Percentiles rank a stretch among this genome's conserved stretches.
Conservation (phyloP, 1,140 invertebrate species). For the Sitophilus oryzae region DNA sequence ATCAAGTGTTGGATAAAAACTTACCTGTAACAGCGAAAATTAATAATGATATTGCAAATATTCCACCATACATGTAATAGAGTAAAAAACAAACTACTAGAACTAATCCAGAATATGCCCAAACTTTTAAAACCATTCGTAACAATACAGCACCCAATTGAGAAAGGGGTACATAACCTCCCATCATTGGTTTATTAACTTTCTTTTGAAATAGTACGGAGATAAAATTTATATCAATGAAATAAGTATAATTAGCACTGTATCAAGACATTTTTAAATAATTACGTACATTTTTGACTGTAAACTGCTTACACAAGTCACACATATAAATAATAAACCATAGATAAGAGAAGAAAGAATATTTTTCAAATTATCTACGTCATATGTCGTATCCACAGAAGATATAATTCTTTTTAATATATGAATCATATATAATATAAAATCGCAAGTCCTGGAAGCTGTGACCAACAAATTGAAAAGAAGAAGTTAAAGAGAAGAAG, state of each 20-base stretch:
- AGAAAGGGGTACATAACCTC: conserved; percentile 39
- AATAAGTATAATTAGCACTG: not conserved
- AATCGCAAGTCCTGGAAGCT: no score
- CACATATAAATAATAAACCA: no score
- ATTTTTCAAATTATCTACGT: no score
- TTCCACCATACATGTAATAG: conserved; percentile 76
- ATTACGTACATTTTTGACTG: not conserved
- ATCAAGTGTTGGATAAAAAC: conserved; percentile 23
- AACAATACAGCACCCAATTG: conserved; percentile 34
- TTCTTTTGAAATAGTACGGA: no score
- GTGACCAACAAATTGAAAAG: no score
- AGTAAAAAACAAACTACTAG: conserved; percentile 64
- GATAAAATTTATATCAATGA: not conserved
- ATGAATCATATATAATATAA: no score
- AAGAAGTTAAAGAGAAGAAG: no score
- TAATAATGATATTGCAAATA: conserved; percentile 64
- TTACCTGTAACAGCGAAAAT: conserved; percentile 61
- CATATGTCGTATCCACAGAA: no score
- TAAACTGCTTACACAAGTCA: no score
- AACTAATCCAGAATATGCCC: conserved; percentile 49
- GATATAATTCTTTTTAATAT: no score
- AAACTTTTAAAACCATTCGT: conserved; percentile 39
- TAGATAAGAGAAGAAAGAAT: no score
- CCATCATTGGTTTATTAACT: conserved; percentile 34
- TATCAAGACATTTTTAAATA: not conserved